Evolutionary conservation across 2,888 invertebrate genomes (phyloP).

Genomic region (Drosophila mimetica): DNA sequence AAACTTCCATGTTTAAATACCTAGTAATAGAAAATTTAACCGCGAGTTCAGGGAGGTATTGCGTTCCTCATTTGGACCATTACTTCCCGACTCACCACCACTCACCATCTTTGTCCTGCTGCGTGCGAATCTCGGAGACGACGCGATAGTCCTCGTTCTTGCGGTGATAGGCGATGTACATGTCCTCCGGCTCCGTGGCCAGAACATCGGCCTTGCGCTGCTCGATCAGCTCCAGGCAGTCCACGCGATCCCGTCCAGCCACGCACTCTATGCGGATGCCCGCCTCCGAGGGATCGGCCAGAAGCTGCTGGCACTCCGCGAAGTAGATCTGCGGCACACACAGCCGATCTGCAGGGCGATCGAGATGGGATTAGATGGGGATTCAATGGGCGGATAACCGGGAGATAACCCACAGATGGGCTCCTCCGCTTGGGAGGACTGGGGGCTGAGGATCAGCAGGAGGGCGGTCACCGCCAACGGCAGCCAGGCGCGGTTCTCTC

Average conservation of each 20-base stretch:
- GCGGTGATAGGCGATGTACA: constrained; percentile 91
- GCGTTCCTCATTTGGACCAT: too few relatives aligned
- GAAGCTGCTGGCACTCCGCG: constrained; percentile 86
- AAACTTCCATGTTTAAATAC: too few relatives aligned
- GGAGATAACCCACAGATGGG: constrained; percentile 62
- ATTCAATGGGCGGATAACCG: too few relatives aligned
- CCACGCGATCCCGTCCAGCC: constrained; percentile 88
- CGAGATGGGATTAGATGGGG: not conserved
- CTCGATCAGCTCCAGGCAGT: constrained; percentile 90
- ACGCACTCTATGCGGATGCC: constrained; percentile 88
- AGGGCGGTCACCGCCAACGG: constrained; percentile 31
- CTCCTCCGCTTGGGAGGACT: constrained; percentile 56
- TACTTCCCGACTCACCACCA: too few relatives aligned
- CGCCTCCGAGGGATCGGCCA: constrained; percentile 84
- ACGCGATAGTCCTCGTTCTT: constrained; percentile 90
- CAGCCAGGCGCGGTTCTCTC: constrained; percentile 33
- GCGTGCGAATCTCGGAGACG: constrained; percentile 90
- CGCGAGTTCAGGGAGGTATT: too few relatives aligned
- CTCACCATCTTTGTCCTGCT: constrained; percentile 90
- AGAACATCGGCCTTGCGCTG: constrained; percentile 92
- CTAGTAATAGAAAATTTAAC: too few relatives aligned
- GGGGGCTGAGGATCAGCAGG: constrained; percentile 19
- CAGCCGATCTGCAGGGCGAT: constrained; percentile 87
- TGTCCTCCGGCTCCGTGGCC: constrained; percentile 93
- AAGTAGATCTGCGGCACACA: constrained; percentile 89